Evolutionary conservation across 2,113 vertebrate genomes (phyloP).

Genomic region (Hippoglossus stenolepis): DNA sequence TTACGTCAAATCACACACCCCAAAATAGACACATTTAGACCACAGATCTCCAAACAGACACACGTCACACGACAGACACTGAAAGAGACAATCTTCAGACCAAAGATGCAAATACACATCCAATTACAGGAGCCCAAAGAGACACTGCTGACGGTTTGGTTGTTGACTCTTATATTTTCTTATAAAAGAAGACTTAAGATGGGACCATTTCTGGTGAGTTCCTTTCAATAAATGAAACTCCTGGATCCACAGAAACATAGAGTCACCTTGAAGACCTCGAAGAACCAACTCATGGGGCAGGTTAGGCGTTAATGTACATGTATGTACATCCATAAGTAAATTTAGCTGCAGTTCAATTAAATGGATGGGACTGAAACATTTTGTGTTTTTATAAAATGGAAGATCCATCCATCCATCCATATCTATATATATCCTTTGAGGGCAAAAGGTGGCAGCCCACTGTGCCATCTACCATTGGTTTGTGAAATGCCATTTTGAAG

Average conservation of each 20-base stretch:
- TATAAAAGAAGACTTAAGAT: not conserved
- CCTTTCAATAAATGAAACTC: not conserved
- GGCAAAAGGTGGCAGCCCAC: not conserved
- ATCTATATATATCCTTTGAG: too few relatives aligned
- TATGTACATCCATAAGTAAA: too few relatives aligned
- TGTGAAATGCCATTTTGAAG: not conserved
- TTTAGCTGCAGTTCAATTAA: too few relatives aligned
- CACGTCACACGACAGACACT: not conserved
- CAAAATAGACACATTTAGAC: slow-evolving; percentile 49
- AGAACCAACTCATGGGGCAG: not conserved
- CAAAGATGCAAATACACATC: not conserved
- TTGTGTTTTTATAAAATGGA: too few relatives aligned
- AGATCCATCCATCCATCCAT: too few relatives aligned
- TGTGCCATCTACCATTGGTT: not conserved
- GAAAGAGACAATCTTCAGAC: slow-evolving; percentile 10
- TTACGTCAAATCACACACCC: slow-evolving; percentile 47
- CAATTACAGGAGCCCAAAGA: not conserved
- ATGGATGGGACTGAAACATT: too few relatives aligned
- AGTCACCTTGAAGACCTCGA: not conserved
- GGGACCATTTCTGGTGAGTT: not conserved
- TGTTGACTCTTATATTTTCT: not conserved
- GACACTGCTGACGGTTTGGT: not conserved
- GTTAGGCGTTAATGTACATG: too few relatives aligned
- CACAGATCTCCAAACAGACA: slow-evolving; percentile 43
- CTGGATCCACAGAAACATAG: not conserved